Base-by-base conservation (phyloP, 2,113 vertebrate species). In the Mesoclemmys tuberculata region DNA sequence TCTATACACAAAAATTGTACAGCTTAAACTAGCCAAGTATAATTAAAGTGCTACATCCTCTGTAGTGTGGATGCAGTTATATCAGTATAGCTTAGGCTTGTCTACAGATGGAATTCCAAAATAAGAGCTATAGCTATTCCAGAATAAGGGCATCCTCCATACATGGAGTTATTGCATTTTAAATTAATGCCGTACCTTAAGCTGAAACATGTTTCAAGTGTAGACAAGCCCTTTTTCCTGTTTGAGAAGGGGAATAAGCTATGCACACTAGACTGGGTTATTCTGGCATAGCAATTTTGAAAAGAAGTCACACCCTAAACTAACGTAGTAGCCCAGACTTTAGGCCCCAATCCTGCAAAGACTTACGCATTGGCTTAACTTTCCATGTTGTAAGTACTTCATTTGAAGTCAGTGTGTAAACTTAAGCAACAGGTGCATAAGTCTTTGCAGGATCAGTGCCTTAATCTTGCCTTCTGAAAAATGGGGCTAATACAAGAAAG, bases 1-100 rank as follows among this genome's bases (percentile, higher is more conserved):
- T 38, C 44, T 13, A 14, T 38, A 6, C 0, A 0, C 21, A 38
- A 38, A 38, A 56, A 56, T 4, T 2, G 0, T 31, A 3, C 77
- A 13, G 3, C 52, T 51, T 11, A 18, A 26, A 14, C 46, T 49
- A 5, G 1, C 8, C 14, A 14, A 1, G 26, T 10, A 56, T 55
- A 46, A 14, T 46, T 48, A 14, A 0, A 0, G 41, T 49, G 16
- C 4, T 2, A 1, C 4, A 61, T 22, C 44, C 38, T 4, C n/a
- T 31, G 35, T 51, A 16, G 46, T 18, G 0, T 3, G 9, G 19
- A 46, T 16, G 38, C n/a, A 41, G 75, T 29, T 46, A 2, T 1
- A 0, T 4, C 0, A 0, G 48, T 5, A 41, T 1, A 29, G 52
- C 18, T 35, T 3, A 4, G 52, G 35, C 21, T 38, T 38, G 56